Evolutionary conservation across 2,888 invertebrate species (phyloP).

Genomic region (Auanema freiburgensis): DNA sequence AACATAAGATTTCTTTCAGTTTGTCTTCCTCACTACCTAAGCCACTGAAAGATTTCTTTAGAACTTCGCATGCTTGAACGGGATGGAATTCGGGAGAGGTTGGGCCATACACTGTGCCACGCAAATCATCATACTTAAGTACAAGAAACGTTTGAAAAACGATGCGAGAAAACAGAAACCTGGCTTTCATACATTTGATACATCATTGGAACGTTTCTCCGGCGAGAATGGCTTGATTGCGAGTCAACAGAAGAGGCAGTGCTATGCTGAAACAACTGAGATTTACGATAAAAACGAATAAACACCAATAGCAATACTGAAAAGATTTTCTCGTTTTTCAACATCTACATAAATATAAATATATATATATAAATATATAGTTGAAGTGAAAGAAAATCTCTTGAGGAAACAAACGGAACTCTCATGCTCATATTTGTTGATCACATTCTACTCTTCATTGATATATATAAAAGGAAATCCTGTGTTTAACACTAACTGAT

Average conservation of each 20-base stretch:
- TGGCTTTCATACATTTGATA: slow-evolving; percentile 62
- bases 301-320: no score
- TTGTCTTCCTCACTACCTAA: slow-evolving; percentile 27
- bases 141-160: background rate
- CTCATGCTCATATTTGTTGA: background rate
- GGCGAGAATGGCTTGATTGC: slow-evolving; percentile 34
- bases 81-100: slow-evolving; percentile 60
- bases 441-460: background rate
- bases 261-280: slow-evolving; percentile 12
- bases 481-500: no score
- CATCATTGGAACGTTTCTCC: slow-evolving; percentile 57
- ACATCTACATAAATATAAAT: no score
- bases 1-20: slow-evolving; percentile 8
- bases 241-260: slow-evolving; percentile 43
- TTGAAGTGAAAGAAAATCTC: no score
- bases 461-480: no score
- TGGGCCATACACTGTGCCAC: slow-evolving; percentile 59
- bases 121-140: slow-evolving; percentile 56
- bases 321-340: no score
- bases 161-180: slow-evolving; percentile 21
- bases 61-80: slow-evolving; percentile 55
- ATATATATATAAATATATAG: no score
- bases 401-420: no score
- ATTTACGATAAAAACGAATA: background rate
- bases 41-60: slow-evolving; percentile 54